A percentile compares a stretch with the other conserved stretches of the same genome.
Conservation (phyloP, 2,888 invertebrate genomes). For the Mythimna ferrago region DNA sequence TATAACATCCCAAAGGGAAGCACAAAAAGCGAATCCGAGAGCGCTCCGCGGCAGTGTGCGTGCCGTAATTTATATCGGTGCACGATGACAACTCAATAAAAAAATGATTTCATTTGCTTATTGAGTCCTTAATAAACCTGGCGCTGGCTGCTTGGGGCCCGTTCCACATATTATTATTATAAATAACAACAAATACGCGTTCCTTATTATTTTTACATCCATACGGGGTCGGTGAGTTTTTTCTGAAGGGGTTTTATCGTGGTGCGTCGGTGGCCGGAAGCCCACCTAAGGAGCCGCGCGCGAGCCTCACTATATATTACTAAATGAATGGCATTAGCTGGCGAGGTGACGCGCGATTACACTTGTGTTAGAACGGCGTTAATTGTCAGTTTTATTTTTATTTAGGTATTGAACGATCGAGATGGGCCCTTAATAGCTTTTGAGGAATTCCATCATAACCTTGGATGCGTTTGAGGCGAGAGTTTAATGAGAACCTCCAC, state of each 20-base stretch:
- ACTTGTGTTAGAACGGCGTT: constrained; percentile 74
- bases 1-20: constrained; percentile 87
- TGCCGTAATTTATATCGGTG: constrained; percentile 88
- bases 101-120: constrained; percentile 91
- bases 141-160: constrained; percentile 76
- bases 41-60: constrained; percentile 77
- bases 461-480: constrained; percentile 66
- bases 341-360: constrained; percentile 76
- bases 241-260: constrained; percentile 70
- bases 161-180: constrained; percentile 85
- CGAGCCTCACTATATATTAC: constrained; percentile 69
- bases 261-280: constrained; percentile 70
- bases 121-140: constrained; percentile 90
- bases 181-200: constrained; percentile 84
- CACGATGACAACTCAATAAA: constrained; percentile 90
- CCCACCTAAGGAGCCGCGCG: constrained; percentile 81
- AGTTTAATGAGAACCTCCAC: constrained; percentile 64
- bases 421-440: constrained; percentile 75
- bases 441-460: constrained; percentile 76
- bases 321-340: constrained; percentile 73
- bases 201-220: constrained; percentile 80
- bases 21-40: constrained; percentile 83
- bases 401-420: constrained; percentile 71
- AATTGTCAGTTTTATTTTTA: constrained; percentile 76
- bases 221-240: constrained; percentile 71